Conservation (phyloP, 1,140 invertebrate genomes). For the Temnothorax longispinosus region DNA sequence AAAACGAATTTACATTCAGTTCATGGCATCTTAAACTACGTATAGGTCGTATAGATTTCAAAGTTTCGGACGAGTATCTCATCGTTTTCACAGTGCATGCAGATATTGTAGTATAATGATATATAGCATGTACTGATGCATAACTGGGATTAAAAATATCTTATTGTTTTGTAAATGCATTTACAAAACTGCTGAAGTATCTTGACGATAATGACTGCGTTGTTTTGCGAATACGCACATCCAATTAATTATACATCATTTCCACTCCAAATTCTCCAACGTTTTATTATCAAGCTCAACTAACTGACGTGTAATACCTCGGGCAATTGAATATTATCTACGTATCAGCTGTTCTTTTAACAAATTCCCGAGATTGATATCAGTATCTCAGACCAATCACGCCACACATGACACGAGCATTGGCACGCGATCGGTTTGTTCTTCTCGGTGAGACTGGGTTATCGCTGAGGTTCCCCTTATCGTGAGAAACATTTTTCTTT, state of each 20-base stretch:
- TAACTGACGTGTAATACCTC: background rate
- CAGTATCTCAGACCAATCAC: background rate
- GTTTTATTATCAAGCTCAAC: background rate
- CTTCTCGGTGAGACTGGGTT: slow-evolving; percentile 59
- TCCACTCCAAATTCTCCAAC: background rate
- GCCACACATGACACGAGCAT: background rate
- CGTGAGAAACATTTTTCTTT: slow-evolving; percentile 54
- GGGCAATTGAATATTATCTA: background rate
- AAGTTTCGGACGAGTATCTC: background rate
- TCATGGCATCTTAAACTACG: background rate
- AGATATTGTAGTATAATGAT: background rate
- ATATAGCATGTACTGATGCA: background rate
- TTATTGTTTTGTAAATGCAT: background rate
- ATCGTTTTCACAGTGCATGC: background rate
- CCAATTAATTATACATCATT: background rate
- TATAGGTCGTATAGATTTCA: background rate
- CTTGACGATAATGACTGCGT: background rate
- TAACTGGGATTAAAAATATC: slow-evolving; percentile 18
- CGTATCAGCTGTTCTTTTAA: background rate
- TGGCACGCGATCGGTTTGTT: slow-evolving; percentile 12
- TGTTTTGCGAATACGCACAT: background rate
- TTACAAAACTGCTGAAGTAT: background rate
- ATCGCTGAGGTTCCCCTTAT: slow-evolving; percentile 70
- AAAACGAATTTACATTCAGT: background rate
- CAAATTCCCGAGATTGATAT: background rate